A percentile compares a stretch with the other conserved stretches of the same genome.
Evolutionary conservation across 2,888 invertebrate genomes (phyloP).

Genomic region (Ichneumon xanthorius): DNA sequence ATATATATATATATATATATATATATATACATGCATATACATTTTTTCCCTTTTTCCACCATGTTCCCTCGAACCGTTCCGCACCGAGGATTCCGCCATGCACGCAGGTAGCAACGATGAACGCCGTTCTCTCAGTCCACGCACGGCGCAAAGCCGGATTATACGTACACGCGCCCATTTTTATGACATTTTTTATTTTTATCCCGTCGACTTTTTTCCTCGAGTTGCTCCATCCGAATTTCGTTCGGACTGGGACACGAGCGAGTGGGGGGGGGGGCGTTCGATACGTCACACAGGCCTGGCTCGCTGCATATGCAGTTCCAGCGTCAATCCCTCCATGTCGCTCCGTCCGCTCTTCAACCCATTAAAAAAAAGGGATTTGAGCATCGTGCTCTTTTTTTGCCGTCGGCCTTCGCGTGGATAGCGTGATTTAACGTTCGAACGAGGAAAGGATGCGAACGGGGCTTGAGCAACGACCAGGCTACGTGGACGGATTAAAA

Average conservation of each 20-base stretch:
- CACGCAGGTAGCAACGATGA: slow-evolving; percentile 22
- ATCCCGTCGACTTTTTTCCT: slow-evolving; percentile 71
- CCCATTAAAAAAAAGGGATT: slow-evolving; percentile 55
- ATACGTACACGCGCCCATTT: slow-evolving; percentile 79
- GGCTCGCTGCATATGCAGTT: slow-evolving; percentile 50
- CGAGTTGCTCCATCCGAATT: slow-evolving; percentile 69
- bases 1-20: no score
- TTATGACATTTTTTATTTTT: slow-evolving; percentile 77
- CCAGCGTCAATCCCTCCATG: slow-evolving; percentile 59
- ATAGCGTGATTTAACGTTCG: slow-evolving; percentile 49
- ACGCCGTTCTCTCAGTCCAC: slow-evolving; percentile 71
- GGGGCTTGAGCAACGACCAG: not conserved
- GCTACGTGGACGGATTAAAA: not conserved
- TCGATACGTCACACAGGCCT: slow-evolving; percentile 72
- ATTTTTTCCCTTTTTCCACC: slow-evolving; percentile 67
- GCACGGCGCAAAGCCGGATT: slow-evolving; percentile 82
- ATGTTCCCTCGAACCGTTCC: slow-evolving; percentile 23
- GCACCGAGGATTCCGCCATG: slow-evolving; percentile 48
- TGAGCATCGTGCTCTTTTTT: slow-evolving; percentile 8
- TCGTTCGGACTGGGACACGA: slow-evolving; percentile 55
- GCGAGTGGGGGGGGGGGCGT: slow-evolving; percentile 47
- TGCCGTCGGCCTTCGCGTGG: slow-evolving; percentile 13
- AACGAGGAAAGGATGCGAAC: not conserved
- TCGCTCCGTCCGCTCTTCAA: slow-evolving; percentile 67
- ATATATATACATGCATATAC: slow-evolving; percentile 30